Conservation (phyloP, 2,888 invertebrate species). For the Philhelius pedissequus region DNA sequence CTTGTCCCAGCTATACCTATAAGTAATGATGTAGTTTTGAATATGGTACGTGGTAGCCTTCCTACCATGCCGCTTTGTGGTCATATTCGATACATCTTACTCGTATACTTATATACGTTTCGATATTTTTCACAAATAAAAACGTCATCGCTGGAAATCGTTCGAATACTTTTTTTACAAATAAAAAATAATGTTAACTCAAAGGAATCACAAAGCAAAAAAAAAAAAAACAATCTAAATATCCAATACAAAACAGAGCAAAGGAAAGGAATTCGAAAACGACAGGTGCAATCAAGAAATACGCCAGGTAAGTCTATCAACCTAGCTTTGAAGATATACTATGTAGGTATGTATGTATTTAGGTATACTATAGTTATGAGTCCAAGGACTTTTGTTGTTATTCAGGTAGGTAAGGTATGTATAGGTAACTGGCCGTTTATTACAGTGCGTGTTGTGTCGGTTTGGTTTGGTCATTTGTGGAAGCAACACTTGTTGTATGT, state of each 20-base stretch:
- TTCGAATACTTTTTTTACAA: slow-evolving; percentile 20
- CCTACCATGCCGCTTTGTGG: neutral
- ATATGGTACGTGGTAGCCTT: slow-evolving; percentile 12
- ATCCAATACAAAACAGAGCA: slow-evolving; percentile 33
- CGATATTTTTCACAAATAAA: too few relatives aligned
- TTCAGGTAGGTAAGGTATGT: too few relatives aligned
- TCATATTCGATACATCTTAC: slow-evolving; percentile 10
- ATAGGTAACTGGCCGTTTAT: slow-evolving; percentile 33
- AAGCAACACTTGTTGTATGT: slow-evolving; percentile 50
- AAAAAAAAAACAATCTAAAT: slow-evolving; percentile 7
- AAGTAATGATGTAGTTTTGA: neutral
- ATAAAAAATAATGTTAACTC: slow-evolving; percentile 17
- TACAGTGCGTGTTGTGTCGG: slow-evolving; percentile 2
- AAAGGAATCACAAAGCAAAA: neutral
- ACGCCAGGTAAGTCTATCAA: slow-evolving; percentile 9
- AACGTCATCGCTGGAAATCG: slow-evolving; percentile 27
- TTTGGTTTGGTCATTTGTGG: slow-evolving; percentile 18
- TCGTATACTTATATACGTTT: too few relatives aligned
- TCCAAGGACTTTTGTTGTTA: slow-evolving; percentile 37
- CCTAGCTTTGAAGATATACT: neutral
- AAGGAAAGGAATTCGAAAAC: slow-evolving; percentile 56
- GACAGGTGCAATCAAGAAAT: slow-evolving; percentile 61
- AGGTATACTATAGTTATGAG: neutral
- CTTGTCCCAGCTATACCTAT: neutral
- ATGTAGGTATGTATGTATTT: neutral